Conservation (phyloP, 2,888 invertebrate species). For the Desoria tigrina region DNA sequence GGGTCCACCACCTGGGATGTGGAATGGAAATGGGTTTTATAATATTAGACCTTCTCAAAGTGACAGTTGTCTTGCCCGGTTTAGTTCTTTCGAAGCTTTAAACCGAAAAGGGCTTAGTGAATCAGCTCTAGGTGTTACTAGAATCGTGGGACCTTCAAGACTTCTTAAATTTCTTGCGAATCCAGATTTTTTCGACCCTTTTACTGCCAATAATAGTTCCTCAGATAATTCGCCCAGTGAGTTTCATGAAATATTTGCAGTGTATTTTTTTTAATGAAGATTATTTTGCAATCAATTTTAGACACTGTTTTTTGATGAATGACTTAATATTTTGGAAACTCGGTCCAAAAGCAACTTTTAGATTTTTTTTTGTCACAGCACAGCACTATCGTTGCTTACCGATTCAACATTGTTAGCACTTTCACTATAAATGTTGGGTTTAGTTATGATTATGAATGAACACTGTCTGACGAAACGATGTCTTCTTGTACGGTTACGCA, state of each 20-base stretch:
- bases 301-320: too few species aligned
- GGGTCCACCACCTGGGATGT: background rate
- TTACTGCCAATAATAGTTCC: slow-evolving; percentile 20
- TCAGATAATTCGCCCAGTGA: slow-evolving; percentile 29
- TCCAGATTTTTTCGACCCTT: background rate
- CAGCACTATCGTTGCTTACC: background rate
- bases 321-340: slow-evolving; percentile 1
- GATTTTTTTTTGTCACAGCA: background rate
- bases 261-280: too few species aligned
- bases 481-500: too few species aligned
- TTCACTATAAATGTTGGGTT: too few species aligned
- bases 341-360: background rate
- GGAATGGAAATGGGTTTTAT: slow-evolving; percentile 6
- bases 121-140: slow-evolving; percentile 47
- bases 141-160: slow-evolving; percentile 50
- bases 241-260: slow-evolving; percentile 15
- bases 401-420: background rate
- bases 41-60: slow-evolving; percentile 46
- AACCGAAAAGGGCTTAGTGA: slow-evolving; percentile 50
- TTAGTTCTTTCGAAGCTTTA: slow-evolving; percentile 50
- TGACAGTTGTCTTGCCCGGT: slow-evolving; percentile 49
- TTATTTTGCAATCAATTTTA: background rate
- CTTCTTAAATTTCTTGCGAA: slow-evolving; percentile 49
- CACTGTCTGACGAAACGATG: too few species aligned
- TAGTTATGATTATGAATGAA: too few species aligned